Percentiles rank a stretch among this genome's conserved stretches.
phyloP scores from a whole-genome alignment of 1,140 invertebrate species.

The Oedothorax gibbosus region DNA sequence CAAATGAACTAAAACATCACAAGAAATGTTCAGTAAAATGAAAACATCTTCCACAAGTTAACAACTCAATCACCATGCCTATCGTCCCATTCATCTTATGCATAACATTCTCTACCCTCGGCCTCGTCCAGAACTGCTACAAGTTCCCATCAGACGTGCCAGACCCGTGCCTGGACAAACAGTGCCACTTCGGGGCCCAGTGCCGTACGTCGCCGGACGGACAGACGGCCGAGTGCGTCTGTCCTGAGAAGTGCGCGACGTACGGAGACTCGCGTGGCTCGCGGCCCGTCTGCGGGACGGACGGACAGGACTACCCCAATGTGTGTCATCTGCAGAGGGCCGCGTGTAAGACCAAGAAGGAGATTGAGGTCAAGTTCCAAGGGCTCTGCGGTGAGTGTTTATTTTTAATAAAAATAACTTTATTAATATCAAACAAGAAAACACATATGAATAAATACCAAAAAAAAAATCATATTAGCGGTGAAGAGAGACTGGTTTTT shows the following conservation, averaged over 20 bases:
- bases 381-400: conserved; percentile 87
- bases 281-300: conserved; percentile 77
- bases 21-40: too few relatives aligned
- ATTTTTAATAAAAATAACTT: neutral
- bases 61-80: too few relatives aligned
- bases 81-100: neutral
- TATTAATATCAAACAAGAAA: too few relatives aligned
- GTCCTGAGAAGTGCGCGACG: conserved; percentile 79
- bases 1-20: too few relatives aligned
- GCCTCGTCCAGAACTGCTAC: conserved; percentile 66
- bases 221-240: conserved; percentile 79
- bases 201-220: conserved; percentile 83
- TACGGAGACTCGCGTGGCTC: conserved; percentile 84
- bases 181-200: conserved; percentile 80
- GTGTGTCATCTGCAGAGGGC: conserved; percentile 83
- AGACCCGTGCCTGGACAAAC: conserved; percentile 81
- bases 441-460: too few relatives aligned
- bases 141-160: conserved; percentile 76
- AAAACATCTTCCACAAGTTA: too few relatives aligned
- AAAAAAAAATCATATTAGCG: too few relatives aligned
- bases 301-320: conserved; percentile 74
- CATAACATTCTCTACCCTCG: neutral
- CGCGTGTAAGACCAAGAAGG: conserved; percentile 78
- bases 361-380: conserved; percentile 85
- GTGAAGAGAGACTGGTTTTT: too few relatives aligned